These are phyloP conservation scores for Fundulus diaphanus DNA, from an alignment of 2,797 vertebrate genomes.

Conservation along the genomic window DNA sequence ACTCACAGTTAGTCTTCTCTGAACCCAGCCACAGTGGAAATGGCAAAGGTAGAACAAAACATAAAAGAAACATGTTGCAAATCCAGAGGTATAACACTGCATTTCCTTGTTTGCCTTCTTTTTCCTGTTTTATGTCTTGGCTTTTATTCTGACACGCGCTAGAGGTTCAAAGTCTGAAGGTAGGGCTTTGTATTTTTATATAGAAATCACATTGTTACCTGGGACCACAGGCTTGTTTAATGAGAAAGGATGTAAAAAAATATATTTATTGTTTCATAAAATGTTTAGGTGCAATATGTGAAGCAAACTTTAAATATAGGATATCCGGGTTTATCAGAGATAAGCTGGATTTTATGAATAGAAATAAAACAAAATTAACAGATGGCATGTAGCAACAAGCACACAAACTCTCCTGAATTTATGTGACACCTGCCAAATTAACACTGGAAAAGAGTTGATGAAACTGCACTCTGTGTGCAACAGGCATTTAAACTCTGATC, in stretches of 20 bases:
- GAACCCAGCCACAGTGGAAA: constrained; percentile 69
- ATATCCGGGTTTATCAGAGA: neutral
- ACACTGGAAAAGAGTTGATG: constrained; percentile 14
- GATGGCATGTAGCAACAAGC: constrained; percentile 1
- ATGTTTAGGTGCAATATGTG: constrained; percentile 66
- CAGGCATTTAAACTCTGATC: constrained; percentile 33
- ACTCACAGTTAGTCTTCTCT: constrained; percentile 52
- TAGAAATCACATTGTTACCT: constrained; percentile 31
- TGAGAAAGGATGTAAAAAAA: constrained; percentile 64
- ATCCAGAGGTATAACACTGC: constrained; percentile 70
- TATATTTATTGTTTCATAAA: constrained; percentile 26
- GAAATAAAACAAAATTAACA: constrained; percentile 11
- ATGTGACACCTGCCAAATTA: constrained; percentile 29
- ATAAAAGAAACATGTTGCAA: constrained; percentile 61
- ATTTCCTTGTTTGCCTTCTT: constrained; percentile 55
- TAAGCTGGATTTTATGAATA: constrained; percentile 30
- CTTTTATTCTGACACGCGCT: constrained; percentile 62
- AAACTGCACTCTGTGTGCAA: constrained; percentile 1
- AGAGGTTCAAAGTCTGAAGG: constrained; percentile 48
- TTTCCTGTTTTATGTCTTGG: constrained; percentile 55
- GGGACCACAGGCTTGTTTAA: constrained; percentile 37
- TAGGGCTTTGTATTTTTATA: constrained; percentile 40
- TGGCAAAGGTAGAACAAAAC: constrained; percentile 69
- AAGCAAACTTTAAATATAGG: constrained; percentile 75
- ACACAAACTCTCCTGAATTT: constrained; percentile 18